Evolutionary conservation across 1,140 invertebrate genomes (phyloP), one percentile per base, ranked within the genome.

Genomic region (Leptoteleia sp.): DNA sequence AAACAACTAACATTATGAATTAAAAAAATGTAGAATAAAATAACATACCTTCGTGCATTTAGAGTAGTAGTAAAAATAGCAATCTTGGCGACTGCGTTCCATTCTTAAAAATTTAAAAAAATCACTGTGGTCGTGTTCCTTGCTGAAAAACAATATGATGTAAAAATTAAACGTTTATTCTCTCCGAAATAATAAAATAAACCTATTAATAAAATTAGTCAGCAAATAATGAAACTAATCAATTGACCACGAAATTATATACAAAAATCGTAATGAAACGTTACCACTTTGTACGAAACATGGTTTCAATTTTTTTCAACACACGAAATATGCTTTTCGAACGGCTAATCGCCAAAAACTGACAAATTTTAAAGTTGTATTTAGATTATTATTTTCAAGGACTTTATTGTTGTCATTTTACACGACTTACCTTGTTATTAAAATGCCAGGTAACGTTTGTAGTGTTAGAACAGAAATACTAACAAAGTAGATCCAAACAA

Each of bases 11-110:
- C 15, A 4, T 29, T 29, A 29, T 4, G 4, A 29, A 29, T 3
- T 4, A 29, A 29, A 8, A 7, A 29, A 29, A 1, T 29, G n/a
- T n/a, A n/a, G n/a, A n/a, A 4, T 40, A 0, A 43, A 48, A 16
- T 48, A n/a, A 83, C 89, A 89, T 90, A 95, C 94, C 91, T 95
- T 95, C 27, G 91, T 93, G 87, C 94, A 96, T 43, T 93, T 94
- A 12, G 94, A 95, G 83, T 96, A 95, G 85, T 94, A 96, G 87
- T 94, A 96, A 90, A 75, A 75, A 31, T 75, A 75, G n/a, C 71
- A 75, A 31, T 93, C 93, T 89, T 93, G 93, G 0, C 83, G 84
- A 70, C 79, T 86, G 73, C 83, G 84, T 75, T 89, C 87, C 86
- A 89, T 90, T 83, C 87, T 82, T 79, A 90, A 82, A 72, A 88